A percentile compares a stretch with the other conserved stretches of the same genome.
phyloP scores from a whole-genome alignment of 2,797 vertebrate species.

The Schizopygopsis malacanthus region DNA sequence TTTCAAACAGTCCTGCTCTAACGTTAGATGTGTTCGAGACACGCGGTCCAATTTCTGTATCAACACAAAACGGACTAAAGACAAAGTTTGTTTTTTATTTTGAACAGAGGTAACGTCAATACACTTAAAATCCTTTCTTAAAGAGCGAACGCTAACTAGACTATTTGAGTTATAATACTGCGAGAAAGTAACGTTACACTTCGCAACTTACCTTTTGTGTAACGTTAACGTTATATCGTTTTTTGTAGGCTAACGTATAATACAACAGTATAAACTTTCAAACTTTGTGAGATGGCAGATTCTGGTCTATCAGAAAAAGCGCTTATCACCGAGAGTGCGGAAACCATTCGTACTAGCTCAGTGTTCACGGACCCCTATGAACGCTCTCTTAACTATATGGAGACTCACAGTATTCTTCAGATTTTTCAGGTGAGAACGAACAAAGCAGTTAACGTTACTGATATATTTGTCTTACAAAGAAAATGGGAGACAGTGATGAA shows the following conservation, averaged over 20 bases:
- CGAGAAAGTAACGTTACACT: background rate
- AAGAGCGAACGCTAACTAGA: background rate
- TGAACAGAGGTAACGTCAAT: background rate
- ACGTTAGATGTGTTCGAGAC: conserved; percentile 16
- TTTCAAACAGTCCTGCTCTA: conserved; percentile 46
- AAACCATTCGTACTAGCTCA: background rate
- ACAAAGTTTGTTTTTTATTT: background rate
- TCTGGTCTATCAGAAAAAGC: conserved; percentile 32
- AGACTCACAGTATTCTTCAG: conserved; percentile 80
- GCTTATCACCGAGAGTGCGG: conserved; percentile 45
- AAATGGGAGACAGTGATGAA: conserved; percentile 45
- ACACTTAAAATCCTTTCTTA: background rate
- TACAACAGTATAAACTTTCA: background rate
- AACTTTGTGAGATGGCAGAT: conserved; percentile 47
- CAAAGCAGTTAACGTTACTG: background rate
- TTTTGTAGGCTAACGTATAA: background rate
- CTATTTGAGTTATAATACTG: background rate
- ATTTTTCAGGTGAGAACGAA: conserved; percentile 81
- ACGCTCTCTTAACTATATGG: conserved; percentile 76
- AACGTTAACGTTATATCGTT: background rate
- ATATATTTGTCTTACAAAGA: conserved; percentile 7
- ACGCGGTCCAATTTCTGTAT: background rate
- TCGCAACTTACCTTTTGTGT: background rate
- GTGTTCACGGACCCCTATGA: conserved; percentile 78
- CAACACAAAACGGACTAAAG: background rate